Base-by-base conservation (phyloP, 2,888 invertebrate species). In the Dendrolimus houi region DNA sequence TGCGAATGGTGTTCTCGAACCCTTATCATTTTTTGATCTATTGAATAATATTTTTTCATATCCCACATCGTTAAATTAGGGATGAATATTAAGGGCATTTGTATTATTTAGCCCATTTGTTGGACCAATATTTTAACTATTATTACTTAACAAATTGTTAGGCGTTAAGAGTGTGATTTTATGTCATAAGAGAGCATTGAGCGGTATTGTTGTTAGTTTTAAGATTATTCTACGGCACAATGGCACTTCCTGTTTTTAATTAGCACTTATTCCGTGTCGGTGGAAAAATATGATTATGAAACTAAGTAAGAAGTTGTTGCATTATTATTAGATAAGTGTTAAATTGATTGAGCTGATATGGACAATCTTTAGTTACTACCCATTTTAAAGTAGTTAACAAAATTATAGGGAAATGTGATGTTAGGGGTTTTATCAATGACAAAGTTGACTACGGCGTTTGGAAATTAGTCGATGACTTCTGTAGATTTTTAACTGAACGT, bases 101-200 rank as follows among this genome's bases (percentile, higher is more conserved):
- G 90, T 90, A 90, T 90, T 90, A 90, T 90, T 90, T 89, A 89
- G 90, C 90, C 90, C 90, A 90, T 90, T 89, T 90, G 90, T 90
- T 90, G 90, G 90, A 90, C 90, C 90, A 90, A 90, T 90, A 90
- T 90, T 90, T 90, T 89, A 87, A 89, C 88, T 89, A 89, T 87
- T 87, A 87, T 89, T 88, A 89, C 89, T 88, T 88, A 89, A 89
- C 77, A 87, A 89, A 90, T 90, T 90, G 90, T 90, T 90, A 90
- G 90, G 82, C 80, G 87, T 89, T 90, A 90, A 90, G 90, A 84
- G 90, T 89, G 90, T 90, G 90, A 90, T 90, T 89, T 88, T 87
- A 89, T 85, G 81, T 86, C 87, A 85, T 89, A 90, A 87, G 89
- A 83, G 85, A 88, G 81, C 88, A 87, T 89, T 87, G 85, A 85